Conservation (phyloP, 1,140 invertebrate species). For the Andricus grossulariae region DNA sequence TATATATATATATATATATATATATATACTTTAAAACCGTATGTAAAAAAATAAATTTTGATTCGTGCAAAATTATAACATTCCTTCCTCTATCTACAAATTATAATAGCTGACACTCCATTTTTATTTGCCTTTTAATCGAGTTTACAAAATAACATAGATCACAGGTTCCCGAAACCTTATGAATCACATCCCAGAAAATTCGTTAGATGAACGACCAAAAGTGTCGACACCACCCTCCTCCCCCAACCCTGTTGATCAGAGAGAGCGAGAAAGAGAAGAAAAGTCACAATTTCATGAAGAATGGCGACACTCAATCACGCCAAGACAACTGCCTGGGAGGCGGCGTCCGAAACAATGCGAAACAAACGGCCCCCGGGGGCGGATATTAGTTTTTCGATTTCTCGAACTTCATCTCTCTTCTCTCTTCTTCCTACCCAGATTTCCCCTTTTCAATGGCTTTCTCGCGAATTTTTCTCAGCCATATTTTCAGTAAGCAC, state of each 20-base stretch:
- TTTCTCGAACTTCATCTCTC: slow-evolving; percentile 59
- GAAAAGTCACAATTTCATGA: slow-evolving; percentile 51
- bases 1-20: no score
- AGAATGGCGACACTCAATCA: slow-evolving; percentile 73
- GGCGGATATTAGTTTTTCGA: slow-evolving; percentile 75
- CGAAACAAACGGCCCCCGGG: slow-evolving; percentile 71
- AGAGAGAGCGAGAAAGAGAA: slow-evolving; percentile 18
- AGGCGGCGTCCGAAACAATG: slow-evolving; percentile 68
- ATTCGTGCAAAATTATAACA: no score
- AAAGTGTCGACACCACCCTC: not conserved
- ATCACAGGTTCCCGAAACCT: not conserved
- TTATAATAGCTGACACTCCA: no score
- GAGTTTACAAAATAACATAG: slow-evolving; percentile 5
- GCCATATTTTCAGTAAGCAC: slow-evolving; percentile 67
- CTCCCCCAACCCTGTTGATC: not conserved
- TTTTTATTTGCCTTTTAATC: not conserved
- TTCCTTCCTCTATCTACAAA: no score
- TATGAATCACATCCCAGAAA: not conserved
- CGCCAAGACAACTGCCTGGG: slow-evolving; percentile 65
- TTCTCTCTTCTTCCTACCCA: slow-evolving; percentile 41
- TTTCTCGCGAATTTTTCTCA: slow-evolving; percentile 67
- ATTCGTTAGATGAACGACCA: slow-evolving; percentile 26
- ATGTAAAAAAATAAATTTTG: not conserved
- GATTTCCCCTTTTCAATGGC: slow-evolving; percentile 29
- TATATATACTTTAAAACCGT: no score